Evolutionary conservation across 2,888 invertebrate genomes (phyloP), one percentile per base, ranked within the genome.

Genomic region (Epistrophe grossulariae): DNA sequence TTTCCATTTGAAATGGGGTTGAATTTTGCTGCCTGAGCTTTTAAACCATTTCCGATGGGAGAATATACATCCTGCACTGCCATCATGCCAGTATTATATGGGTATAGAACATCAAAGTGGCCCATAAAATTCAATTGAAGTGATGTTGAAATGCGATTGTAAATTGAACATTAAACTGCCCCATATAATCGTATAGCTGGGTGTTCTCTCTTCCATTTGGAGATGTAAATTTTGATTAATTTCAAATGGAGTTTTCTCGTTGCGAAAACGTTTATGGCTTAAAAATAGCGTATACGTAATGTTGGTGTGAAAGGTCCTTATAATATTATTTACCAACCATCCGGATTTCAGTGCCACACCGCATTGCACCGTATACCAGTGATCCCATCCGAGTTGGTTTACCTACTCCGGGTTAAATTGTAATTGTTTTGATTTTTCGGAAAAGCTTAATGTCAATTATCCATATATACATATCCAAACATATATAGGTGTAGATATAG

Each of bases 181-280:
- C 55, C 52, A 57, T 17, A 28, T 57, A 57, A 17, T 24, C 1
- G 24, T 17, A n/a, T n/a, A 48, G 45, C n/a, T 50, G 50, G 35
- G 1, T 24, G 24, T 1, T 24, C 38, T 38, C 55, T 31, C 52
- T 62, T 80, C 72, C 76, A 84, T 85, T 85, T 78, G 62, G 57
- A 81, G 81, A 85, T 85, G 85, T 85, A 85, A 85, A 85, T 85
- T 81, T 85, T 81, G 85, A 85, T 85, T 85, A 85, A 85, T 81
- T 85, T 78, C 82, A 85, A 85, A 85, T 85, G 60, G 78, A 82
- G 62, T 78, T 74, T 74, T 73, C 81, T 70, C 73, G 43, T 73
- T 28, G 59, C 24, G 24, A 73, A 24, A 78, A 62, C 73, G 81
- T 71, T 68, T 77, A 60, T 76, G 74, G 76, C 60, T 66, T 55